Conservation (phyloP, 2,797 vertebrate genomes). For the Paguma larvata region DNA sequence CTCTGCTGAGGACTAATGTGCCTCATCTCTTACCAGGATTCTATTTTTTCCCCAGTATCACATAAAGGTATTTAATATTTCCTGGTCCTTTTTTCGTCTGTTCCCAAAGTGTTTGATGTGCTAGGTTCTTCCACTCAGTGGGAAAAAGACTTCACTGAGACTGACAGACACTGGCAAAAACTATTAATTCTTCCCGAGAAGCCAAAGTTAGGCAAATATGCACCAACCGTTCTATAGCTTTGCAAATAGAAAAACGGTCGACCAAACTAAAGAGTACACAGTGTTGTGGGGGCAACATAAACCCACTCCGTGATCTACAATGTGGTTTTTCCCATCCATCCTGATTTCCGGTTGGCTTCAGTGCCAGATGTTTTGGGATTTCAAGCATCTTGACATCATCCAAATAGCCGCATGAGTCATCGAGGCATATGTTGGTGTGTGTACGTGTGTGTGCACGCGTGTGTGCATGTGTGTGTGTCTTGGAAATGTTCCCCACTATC, state of each 20-base stretch:
- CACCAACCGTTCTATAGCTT: conserved; percentile 51
- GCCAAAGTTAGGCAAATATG: conserved; percentile 40
- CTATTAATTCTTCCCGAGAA: conserved; percentile 64
- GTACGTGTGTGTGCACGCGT: fast-evolving
- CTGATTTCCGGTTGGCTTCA: conserved; percentile 62
- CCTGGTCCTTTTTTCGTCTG: not conserved
- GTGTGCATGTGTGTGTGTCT: not conserved
- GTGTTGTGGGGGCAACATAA: conserved; percentile 49
- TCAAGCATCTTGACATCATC: conserved; percentile 60
- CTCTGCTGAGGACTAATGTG: not conserved
- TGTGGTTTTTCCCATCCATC: not conserved
- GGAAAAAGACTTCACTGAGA: conserved; percentile 56
- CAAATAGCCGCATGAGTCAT: conserved; percentile 56
- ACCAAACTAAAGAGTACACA: conserved; percentile 51
- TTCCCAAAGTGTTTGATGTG: conserved; percentile 56
- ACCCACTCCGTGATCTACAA: conserved; percentile 34
- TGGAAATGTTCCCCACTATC: not conserved
- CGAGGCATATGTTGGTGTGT: not conserved
- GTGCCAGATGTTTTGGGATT: conserved; percentile 68
- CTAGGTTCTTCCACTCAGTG: not conserved
- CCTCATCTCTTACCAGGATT: not conserved
- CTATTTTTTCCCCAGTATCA: conserved; percentile 13
- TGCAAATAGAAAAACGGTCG: not conserved
- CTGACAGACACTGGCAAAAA: conserved; percentile 52
- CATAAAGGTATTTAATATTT: conserved; percentile 21